Base-by-base conservation (phyloP, 2,113 vertebrate genomes). In the Percopsis transmontana region DNA sequence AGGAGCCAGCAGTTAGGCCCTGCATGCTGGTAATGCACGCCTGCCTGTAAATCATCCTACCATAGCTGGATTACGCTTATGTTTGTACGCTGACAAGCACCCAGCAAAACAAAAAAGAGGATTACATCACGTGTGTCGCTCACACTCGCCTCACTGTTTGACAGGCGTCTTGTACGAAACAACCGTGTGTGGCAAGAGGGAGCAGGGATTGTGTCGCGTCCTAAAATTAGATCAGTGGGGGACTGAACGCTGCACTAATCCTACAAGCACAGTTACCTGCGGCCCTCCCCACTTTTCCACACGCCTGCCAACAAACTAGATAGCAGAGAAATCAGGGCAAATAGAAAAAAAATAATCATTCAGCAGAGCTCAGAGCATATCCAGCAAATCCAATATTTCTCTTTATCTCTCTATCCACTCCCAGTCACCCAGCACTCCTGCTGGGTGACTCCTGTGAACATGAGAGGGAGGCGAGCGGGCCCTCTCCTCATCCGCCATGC, bases 361-460 rank as follows among this genome's bases (percentile, higher is more conserved):
- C 68, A 77, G 57, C 72, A 58, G 62, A 79, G 82, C 87, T 82
- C 20, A 24, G 68, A 82, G 82, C 72, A 58, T 70, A 75, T 80
- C 4, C n/a, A 68, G 69, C 76, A 86, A 91, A 88, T 89, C 86
- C 81, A 85, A 82, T 87, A 83, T 71, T 81, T 83, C 81, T 81
- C 79, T 80, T 5, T 81, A 83, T 90, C 88, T 86, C 75, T 63
- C 73, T 16, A 74, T 89, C 86, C 85, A 88, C 88, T 78, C 87
- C 93, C 92, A 92, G 77, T 83, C 93, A 82, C 90, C 93, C 91
- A 89, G 80, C 90, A 88, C 91, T 90, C 87, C 87, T 90, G 77
- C 91, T 76, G 1, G 45, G 58, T 64, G 81, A 88, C 74, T 91
- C 75, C 55, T 80, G 55, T 70, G 58, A 86, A 77, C 80, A 80